Percentiles rank a stretch among this genome's conserved stretches.
Evolutionary conservation across 2,888 invertebrate genomes (phyloP).

Genomic region (Syrista parreyssii): DNA sequence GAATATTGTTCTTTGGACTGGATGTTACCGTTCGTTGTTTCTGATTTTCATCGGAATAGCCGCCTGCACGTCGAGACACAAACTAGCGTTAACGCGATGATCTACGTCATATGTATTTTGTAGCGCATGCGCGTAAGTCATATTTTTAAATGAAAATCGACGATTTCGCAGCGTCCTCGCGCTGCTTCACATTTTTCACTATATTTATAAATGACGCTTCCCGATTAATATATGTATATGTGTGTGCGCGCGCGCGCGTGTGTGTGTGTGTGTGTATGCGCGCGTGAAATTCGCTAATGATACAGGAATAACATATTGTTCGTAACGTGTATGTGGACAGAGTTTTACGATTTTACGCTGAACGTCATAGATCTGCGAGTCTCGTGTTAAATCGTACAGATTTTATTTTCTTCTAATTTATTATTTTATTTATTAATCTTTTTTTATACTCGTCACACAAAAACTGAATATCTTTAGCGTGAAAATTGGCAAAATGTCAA

Average conservation of each 20-base stretch:
- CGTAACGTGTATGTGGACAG: neutral
- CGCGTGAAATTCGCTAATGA: neutral
- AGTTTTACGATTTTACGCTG: neutral
- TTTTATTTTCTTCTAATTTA: neutral
- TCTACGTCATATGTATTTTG: conserved; percentile 8
- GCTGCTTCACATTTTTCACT: no score
- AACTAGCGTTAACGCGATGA: conserved; percentile 27
- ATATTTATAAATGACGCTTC: no score
- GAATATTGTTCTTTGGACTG: neutral
- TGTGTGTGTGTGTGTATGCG: no score
- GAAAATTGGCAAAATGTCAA: no score
- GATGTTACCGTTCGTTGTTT: conserved; percentile 30
- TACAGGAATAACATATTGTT: neutral
- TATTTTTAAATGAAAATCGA: neutral
- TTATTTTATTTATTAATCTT: neutral
- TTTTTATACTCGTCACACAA: no score
- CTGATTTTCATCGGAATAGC: conserved; percentile 59
- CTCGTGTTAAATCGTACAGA: neutral
- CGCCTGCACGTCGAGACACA: conserved; percentile 63
- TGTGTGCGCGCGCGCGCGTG: neutral
- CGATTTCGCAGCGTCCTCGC: neutral
- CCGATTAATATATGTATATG: no score
- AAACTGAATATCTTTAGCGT: no score
- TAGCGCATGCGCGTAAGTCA: neutral
- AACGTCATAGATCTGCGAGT: neutral